Evolutionary conservation across 1,140 invertebrate species (phyloP), one percentile per base, ranked within the genome.

Genomic region (Oscheius sp.): DNA sequence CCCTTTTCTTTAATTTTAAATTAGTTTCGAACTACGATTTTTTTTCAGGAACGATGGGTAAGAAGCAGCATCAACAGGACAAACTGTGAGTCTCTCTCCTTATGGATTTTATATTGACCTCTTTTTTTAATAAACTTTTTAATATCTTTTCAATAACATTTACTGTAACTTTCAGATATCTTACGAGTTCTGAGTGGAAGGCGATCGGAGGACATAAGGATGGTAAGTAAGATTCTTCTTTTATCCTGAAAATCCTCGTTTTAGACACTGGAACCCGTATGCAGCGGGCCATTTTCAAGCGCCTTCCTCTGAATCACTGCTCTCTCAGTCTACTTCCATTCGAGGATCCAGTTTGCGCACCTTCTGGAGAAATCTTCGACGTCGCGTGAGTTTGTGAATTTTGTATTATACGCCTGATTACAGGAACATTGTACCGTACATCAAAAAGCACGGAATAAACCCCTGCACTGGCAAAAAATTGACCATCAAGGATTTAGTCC

Each of bases 381-480:
- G 85, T 94, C 7, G 61, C 52, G 79, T 79, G 73, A 76, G 23
- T 89, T 93, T 85, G 89, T 64, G 73, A 66, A 65, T 52, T 15
- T 46, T 42, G 18, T 3, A 31, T 38, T 46, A 52, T 35, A 34
- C 7, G 36, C 29, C 67, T 13, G 61, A 68, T 85, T 85, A 65
- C 73, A 88, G 87, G 77, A 86, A 92, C 38, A 90, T 99, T 66
- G 86, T 95, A 31, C 91, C 90, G 15, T 99, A 95, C 83, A 75
- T 97, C 0, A 95, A 95, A 82, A 93, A 93, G 80, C 95, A 90
- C 84, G 95, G 95, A 85, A 88, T 92, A 1, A 97, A 97, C 88
- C 96, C 96, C 42, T 90, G 95, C 0, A 93, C 91, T 45, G 95
- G 95, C 46, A 91, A 95, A 85, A 91, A 91, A 86, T 80, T 95